phyloP scores from a whole-genome alignment of 2,797 vertebrate genomes.

The Oreochromis grahami region DNA sequence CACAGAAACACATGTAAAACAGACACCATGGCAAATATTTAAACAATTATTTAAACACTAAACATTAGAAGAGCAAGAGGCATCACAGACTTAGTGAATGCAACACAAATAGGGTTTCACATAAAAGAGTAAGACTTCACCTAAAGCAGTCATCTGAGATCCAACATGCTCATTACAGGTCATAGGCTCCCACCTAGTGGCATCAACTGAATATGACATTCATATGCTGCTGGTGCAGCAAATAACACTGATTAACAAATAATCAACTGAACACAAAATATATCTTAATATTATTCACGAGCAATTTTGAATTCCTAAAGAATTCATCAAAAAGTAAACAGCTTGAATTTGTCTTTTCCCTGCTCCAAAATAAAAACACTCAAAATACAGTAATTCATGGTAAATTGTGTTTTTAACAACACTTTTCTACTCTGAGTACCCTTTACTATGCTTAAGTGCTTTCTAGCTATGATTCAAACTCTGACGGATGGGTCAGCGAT shows the following conservation, averaged over 20 bases:
- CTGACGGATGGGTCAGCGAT: not conserved
- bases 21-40: not conserved
- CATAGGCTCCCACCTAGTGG: not conserved
- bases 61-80: not conserved
- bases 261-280: not conserved
- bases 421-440: not conserved
- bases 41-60: not conserved
- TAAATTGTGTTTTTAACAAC: not conserved
- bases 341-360: not conserved
- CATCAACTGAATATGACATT: not conserved
- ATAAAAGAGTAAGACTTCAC: not conserved
- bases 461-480: not conserved
- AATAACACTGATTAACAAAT: not conserved
- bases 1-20: fast-evolving
- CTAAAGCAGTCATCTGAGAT: not conserved
- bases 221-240: not conserved
- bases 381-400: not conserved
- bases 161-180: not conserved
- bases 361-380: not conserved
- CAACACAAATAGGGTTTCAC: not conserved
- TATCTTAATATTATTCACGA: not conserved
- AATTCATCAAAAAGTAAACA: not conserved
- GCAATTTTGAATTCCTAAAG: not conserved
- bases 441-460: not conserved
- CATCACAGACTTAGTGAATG: not conserved